Conservation (phyloP, 2,888 invertebrate species). For the Rhingia campestris region DNA sequence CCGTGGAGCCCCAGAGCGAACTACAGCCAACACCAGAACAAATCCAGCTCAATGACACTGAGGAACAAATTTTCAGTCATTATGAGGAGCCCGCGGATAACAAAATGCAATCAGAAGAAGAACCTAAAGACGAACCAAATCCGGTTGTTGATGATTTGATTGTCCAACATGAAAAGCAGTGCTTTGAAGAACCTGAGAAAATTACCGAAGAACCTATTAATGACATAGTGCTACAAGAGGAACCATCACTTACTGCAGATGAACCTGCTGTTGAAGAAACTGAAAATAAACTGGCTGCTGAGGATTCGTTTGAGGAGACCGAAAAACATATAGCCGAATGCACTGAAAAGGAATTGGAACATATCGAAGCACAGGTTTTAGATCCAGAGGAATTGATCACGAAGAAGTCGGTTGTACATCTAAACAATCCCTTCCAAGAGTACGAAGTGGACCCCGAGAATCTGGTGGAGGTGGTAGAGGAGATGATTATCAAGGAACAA, state of each 20-base stretch:
- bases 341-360: conserved; percentile 43
- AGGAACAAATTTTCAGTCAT: not conserved
- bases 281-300: conserved; percentile 18
- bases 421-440: not conserved
- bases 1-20: conserved; percentile 24
- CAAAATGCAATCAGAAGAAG: conserved; percentile 35
- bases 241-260: conserved; percentile 13
- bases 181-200: conserved; percentile 66
- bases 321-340: conserved; percentile 45
- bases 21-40: conserved; percentile 26
- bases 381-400: not conserved
- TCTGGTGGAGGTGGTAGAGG: conserved; percentile 57
- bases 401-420: not conserved
- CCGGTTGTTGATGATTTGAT: conserved; percentile 44
- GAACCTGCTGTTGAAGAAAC: conserved; percentile 12
- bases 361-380: conserved; percentile 45
- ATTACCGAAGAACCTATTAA: conserved; percentile 18
- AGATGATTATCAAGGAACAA: conserved; percentile 59
- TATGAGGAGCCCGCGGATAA: conserved; percentile 4
- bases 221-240: conserved; percentile 25
- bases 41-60: conserved; percentile 3
- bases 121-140: conserved; percentile 12
- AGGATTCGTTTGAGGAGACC: conserved; percentile 39
- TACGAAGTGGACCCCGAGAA: conserved; percentile 46
- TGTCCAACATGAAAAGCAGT: conserved; percentile 61